Base-by-base conservation (phyloP, 2,113 vertebrate genomes). In the Chlorodrepanis virens region DNA sequence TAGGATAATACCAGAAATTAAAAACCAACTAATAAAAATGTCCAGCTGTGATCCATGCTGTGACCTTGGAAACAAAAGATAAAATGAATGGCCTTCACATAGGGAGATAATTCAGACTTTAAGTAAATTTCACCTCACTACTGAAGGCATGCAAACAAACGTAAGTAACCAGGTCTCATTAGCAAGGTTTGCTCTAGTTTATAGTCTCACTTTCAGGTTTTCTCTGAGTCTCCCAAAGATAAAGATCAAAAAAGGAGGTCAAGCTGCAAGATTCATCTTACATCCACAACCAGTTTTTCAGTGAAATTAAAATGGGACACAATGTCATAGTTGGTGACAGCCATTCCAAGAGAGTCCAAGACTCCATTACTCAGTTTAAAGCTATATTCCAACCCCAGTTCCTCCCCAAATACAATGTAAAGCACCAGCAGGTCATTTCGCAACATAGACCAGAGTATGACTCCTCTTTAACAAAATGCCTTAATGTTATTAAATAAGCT, bases 101-200 rank as follows among this genome's bases (percentile, higher is more conserved):
- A 54, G 37, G 8, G 35, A 70, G 14, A 87, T 20, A 90, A 88
- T 33, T 78, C 64, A 61, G 29, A 33, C 25, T 83, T 90, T 83
- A 90, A 91, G 50, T 47, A 91, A 47, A 89, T 68, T 63, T 78
- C 47, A 83, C 39, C 42, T 86, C 39, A 70, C 6, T 22, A 83
- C 21, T 35, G 15, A 90, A 63, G 24, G 31, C 44, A 67, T 23
- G 65, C 33, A 80, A 87, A 81, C 54, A 11, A 37, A 77, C 83
- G 47, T 70, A 90, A 94, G 69, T 90, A 97, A 92, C 31, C 52
- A 81, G 52, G 39, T 60, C 64, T 86, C 85, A 76, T 71, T 78
- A 94, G 31, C 45, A 80, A 82, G 21, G 27, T 25, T 76, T 0
- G 0, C 23, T 90, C 76, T 88, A 67, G 69, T 68, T 81, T 81